Conservation (phyloP, 1,140 invertebrate genomes). For the Bilobella aurantiaca region DNA sequence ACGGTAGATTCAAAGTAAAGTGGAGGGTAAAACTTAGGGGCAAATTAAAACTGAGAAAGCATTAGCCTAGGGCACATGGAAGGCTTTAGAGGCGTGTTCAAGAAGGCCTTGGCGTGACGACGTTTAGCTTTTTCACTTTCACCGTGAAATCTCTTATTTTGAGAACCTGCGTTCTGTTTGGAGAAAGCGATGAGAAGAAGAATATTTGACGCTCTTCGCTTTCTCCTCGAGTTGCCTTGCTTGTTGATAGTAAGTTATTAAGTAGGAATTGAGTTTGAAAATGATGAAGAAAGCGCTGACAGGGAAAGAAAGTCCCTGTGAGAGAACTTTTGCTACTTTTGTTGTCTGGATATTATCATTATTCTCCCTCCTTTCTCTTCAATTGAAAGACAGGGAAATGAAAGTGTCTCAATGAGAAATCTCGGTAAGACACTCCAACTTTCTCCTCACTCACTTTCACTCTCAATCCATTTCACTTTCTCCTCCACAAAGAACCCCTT, state of each 20-base stretch:
- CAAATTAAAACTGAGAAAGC: no score
- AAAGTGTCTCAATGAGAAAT: background rate
- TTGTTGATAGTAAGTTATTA: background rate
- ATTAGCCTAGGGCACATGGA: no score
- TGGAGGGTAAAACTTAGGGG: no score
- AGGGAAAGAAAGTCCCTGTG: background rate
- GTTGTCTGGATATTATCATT: constrained; percentile 6
- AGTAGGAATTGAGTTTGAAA: background rate
- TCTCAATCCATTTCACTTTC: background rate
- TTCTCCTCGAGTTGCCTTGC: background rate
- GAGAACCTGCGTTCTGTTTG: no score
- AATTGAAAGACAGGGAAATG: background rate
- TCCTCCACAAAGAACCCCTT: no score
- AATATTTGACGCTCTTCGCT: background rate
- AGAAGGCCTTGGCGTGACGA: no score
- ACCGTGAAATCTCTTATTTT: no score
- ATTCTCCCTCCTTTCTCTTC: constrained; percentile 1
- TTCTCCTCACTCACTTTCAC: background rate
- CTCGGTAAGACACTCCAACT: background rate
- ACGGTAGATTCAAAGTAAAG: no score
- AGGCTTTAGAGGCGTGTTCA: no score
- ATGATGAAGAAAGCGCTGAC: constrained; percentile 1
- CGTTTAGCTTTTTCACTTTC: no score
- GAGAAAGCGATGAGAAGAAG: background rate
- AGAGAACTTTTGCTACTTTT: background rate